phyloP scores from a whole-genome alignment of 2,797 vertebrate genomes.

The Sebastes paucispinis region DNA sequence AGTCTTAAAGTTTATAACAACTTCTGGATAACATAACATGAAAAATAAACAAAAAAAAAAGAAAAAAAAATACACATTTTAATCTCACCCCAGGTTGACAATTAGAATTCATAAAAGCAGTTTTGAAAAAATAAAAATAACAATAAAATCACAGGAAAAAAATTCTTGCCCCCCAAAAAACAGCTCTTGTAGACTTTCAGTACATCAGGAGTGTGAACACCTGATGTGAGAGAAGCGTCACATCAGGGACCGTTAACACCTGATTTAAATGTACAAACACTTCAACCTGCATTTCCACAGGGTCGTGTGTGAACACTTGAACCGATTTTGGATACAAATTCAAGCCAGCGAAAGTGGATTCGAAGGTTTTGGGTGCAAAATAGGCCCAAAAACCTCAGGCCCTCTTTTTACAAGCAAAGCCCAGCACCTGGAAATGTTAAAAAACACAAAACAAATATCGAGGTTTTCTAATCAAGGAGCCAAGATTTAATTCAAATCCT shows the following conservation, averaged over 20 bases:
- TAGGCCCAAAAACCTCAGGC: constrained; percentile 1
- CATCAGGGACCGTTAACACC: constrained; percentile 14
- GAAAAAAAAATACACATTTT: constrained; percentile 62
- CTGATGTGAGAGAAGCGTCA: neutral
- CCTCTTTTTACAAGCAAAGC: constrained; percentile 44
- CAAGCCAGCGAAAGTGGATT: constrained; percentile 46
- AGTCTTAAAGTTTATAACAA: constrained; percentile 84
- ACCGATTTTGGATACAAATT: constrained; percentile 34
- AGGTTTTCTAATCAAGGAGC: constrained; percentile 42
- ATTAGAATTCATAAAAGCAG: constrained; percentile 70
- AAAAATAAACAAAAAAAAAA: constrained; percentile 58
- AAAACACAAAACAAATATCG: constrained; percentile 37
- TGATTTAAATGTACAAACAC: constrained; percentile 28
- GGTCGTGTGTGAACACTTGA: constrained; percentile 20
- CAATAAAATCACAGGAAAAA: constrained; percentile 66
- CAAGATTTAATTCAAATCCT: constrained; percentile 33
- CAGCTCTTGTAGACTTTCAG: constrained; percentile 56
- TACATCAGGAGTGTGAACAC: constrained; percentile 37
- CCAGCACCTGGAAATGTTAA: constrained; percentile 69
- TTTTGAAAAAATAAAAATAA: constrained; percentile 63
- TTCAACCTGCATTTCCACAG: neutral
- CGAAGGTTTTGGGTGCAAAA: constrained; percentile 38
- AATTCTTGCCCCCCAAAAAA: constrained; percentile 1
- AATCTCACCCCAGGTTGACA: constrained; percentile 73
- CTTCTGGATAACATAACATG: constrained; percentile 85